A percentile compares a stretch with the other conserved stretches of the same genome.
Conservation (phyloP, 2,888 invertebrate genomes). For the Macrophya annulata region DNA sequence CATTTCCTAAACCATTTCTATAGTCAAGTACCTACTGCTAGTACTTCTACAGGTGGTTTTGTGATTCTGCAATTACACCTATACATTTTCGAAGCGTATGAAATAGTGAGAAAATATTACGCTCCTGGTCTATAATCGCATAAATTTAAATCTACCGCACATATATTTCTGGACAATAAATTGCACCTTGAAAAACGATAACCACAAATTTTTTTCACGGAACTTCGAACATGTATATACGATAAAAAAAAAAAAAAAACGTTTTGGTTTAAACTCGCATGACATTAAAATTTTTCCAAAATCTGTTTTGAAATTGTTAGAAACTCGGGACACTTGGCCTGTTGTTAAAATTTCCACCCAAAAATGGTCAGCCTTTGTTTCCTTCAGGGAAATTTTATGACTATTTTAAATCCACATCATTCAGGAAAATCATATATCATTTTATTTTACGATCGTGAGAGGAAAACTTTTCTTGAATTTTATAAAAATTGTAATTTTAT, state of each 20-base stretch:
- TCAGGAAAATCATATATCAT: neutral
- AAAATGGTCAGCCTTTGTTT: neutral
- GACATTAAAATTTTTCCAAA: neutral
- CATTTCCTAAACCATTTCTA: neutral
- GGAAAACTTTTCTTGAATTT: neutral
- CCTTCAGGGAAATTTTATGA: neutral
- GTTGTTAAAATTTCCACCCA: neutral
- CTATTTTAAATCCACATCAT: neutral
- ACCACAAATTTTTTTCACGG: neutral
- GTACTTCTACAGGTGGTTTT: slow-evolving; percentile 10
- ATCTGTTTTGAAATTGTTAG: neutral
- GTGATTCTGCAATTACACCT: slow-evolving; percentile 10
- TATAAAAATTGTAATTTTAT: neutral
- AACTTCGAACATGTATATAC: neutral
- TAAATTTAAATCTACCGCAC: neutral
- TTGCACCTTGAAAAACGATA: neutral
- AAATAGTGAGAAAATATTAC: neutral
- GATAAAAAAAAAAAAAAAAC: neutral
- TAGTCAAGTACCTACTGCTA: neutral
- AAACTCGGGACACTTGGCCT: neutral
- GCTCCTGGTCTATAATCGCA: neutral
- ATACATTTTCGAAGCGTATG: neutral
- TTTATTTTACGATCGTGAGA: neutral
- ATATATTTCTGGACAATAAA: neutral
- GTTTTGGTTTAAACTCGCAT: too few relatives aligned